Base-by-base conservation (phyloP, 2,113 vertebrate genomes). In the Clarias macrocephalus region DNA sequence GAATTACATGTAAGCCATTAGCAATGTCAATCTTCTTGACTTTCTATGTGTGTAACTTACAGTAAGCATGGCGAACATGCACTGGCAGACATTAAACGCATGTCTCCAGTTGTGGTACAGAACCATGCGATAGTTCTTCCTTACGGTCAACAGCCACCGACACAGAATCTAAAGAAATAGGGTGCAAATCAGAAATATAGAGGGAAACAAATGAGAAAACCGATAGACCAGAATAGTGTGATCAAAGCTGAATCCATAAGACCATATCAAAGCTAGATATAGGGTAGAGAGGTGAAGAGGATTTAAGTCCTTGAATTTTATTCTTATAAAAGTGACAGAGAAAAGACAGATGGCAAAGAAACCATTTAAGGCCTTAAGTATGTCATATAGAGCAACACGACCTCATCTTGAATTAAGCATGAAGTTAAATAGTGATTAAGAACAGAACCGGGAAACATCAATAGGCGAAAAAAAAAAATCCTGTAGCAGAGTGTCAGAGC, bases 21-120 rank as follows among this genome's bases (percentile, higher is more conserved):
- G 68, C 33, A 28, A 73, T 82, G 5, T 11, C 1, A 52, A 8
- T 28, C 12, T 76, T 76, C 21, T 25, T 73, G 23, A 73, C 5
- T 21, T 33, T 68, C 11, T 16, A 42, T 57, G n/a, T 63, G 72
- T 54, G 60, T 70, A 25, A 94, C 94, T 96, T 94, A 99, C 98
- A 42, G 98, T 99, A 62, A 99, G 92, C 96, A 99, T 97, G 21
- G 98, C 96, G 89, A 99, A 99, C 98, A 99, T 99, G 92, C 98
- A 97, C 91, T 99, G 98, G 94, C 98, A 99, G 82, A 99, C 98
- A 0, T 99, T 99, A 96, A 99, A 99, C 75, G 98, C 98, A 0
- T 99, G 98, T 92, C 98, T 97, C 98, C 98, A 99, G 94, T 99
- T 99, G 95, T 99, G 98, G 91, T 99, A 99, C 70, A 97, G 94